Conservation (phyloP, 2,113 vertebrate genomes). For the Alosa alosa region DNA sequence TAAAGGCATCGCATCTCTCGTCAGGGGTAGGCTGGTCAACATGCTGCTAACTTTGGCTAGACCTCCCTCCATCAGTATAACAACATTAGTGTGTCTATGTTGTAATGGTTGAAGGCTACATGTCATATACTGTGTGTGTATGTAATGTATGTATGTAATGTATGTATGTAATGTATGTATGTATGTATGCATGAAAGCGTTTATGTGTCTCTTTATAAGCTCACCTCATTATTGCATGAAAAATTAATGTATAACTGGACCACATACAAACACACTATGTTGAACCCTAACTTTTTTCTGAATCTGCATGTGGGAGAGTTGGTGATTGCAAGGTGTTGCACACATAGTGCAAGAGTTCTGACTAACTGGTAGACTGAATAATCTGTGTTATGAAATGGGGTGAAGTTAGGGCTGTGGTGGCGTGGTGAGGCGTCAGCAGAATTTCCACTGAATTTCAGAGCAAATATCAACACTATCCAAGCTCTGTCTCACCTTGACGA, state of each 20-base stretch:
- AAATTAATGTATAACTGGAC: too few species aligned
- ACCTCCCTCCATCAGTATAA: not conserved
- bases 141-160: not conserved
- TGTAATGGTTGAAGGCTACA: not conserved
- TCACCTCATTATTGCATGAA: too few species aligned
- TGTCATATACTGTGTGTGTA: not conserved
- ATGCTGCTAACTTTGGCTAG: not conserved
- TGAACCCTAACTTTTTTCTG: too few species aligned
- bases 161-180: not conserved
- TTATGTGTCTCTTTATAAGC: too few species aligned
- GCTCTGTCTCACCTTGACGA: slow-evolving; percentile 78
- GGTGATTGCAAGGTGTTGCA: not conserved
- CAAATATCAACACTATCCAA: not conserved
- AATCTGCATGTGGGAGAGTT: too few species aligned
- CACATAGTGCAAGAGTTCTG: not conserved
- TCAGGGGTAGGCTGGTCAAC: not conserved
- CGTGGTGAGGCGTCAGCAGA: not conserved
- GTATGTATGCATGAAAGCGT: not conserved
- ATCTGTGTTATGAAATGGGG: not conserved
- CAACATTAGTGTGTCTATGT: not conserved
- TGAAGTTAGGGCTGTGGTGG: not conserved
- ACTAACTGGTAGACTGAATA: not conserved
- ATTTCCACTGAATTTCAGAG: not conserved
- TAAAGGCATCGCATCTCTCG: not conserved
- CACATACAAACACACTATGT: too few species aligned